Conservation (phyloP, 2,888 invertebrate species). For the Folsomia manolachei region DNA sequence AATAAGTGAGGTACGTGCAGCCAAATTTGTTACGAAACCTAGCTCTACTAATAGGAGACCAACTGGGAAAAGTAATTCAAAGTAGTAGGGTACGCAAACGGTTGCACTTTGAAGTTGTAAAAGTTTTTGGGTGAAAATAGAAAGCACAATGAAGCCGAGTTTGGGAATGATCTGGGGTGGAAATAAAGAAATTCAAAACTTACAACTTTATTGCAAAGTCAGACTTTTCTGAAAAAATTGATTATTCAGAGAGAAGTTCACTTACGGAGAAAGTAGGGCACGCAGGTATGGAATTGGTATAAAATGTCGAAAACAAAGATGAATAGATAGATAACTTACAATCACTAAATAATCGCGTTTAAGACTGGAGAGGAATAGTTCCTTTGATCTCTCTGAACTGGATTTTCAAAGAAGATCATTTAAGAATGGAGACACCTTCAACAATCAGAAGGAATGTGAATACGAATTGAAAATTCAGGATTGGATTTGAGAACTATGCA, state of each 20-base stretch:
- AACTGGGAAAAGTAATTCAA: neutral
- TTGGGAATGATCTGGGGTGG: neutral
- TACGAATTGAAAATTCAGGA: no score
- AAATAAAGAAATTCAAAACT: neutral
- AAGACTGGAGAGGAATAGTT: no score
- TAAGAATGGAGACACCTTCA: no score
- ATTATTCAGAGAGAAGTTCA: no score
- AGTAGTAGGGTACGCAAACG: neutral
- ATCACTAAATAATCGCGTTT: no score
- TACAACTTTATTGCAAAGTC: neutral
- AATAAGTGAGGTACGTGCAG: neutral
- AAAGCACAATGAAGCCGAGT: no score
- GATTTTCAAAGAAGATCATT: no score
- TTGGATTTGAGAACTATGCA: no score
- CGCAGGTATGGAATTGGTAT: neutral
- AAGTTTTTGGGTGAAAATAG: neutral
- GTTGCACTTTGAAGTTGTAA: neutral
- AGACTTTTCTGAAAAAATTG: neutral
- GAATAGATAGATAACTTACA: no score
- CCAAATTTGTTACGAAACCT: neutral
- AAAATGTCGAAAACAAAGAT: no score
- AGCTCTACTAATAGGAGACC: neutral
- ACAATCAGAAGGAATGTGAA: no score
- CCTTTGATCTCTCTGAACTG: no score
- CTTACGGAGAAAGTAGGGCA: neutral